These are phyloP conservation scores for Eupeodes corollae DNA, from an alignment of 1,140 invertebrate species.

Conservation along the genomic window DNA sequence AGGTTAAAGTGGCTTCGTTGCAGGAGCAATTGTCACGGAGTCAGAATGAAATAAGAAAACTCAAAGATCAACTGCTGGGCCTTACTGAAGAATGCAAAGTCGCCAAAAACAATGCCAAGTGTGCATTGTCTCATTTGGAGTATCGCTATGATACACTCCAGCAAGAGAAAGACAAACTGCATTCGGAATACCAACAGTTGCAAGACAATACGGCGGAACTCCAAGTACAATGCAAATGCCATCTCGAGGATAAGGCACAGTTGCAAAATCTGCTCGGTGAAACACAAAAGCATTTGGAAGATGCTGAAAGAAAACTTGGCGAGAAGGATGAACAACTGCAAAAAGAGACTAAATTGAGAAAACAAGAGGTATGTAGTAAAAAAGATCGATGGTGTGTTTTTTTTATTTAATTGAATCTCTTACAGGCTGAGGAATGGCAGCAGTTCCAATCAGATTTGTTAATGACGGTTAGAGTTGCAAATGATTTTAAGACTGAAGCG, in stretches of 20 bases:
- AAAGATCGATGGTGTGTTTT: neutral
- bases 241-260: conserved; percentile 65
- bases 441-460: conserved; percentile 87
- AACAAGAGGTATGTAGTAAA: conserved; percentile 44
- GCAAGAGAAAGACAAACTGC: conserved; percentile 56
- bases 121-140: conserved; percentile 65
- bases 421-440: conserved; percentile 74
- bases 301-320: conserved; percentile 42
- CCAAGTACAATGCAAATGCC: conserved; percentile 57
- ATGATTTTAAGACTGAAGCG: conserved; percentile 85
- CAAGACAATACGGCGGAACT: conserved; percentile 63
- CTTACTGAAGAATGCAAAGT: conserved; percentile 72
- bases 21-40: conserved; percentile 65
- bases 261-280: conserved; percentile 53
- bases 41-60: conserved; percentile 60
- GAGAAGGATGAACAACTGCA: conserved; percentile 47
- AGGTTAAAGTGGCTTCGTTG: conserved; percentile 56
- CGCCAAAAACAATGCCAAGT: conserved; percentile 70
- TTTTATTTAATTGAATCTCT: conserved; percentile 10
- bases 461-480: conserved; percentile 86
- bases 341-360: conserved; percentile 47
- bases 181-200: conserved; percentile 57
- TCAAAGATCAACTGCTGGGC: conserved; percentile 58
- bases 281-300: conserved; percentile 52
- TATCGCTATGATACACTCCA: conserved; percentile 60